phyloP scores from a whole-genome alignment of 2,888 invertebrate genomes.

The Celastrina argiolus region DNA sequence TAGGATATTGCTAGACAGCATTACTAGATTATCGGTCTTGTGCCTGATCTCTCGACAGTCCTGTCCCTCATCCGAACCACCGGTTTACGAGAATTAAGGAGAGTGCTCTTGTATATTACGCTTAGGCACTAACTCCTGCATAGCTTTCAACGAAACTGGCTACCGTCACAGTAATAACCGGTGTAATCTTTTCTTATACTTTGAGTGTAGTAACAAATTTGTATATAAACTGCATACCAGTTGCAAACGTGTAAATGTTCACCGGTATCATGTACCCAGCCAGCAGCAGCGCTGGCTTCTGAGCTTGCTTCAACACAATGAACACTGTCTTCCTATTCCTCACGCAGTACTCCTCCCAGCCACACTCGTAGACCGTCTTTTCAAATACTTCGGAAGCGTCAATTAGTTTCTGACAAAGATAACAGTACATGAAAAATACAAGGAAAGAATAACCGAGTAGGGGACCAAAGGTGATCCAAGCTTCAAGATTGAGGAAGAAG shows the following conservation, averaged over 20 bases:
- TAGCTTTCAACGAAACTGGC: no score
- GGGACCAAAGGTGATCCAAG: conserved; percentile 53
- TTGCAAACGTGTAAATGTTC: conserved; percentile 63
- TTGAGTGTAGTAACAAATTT: conserved; percentile 65
- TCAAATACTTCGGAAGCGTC: conserved; percentile 57
- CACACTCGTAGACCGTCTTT: conserved; percentile 56
- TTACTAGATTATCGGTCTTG: no score
- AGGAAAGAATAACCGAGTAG: conserved; percentile 53
- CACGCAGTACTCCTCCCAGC: conserved; percentile 60
- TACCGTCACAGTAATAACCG: no score
- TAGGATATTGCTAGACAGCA: no score
- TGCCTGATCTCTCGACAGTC: no score
- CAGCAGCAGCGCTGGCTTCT: conserved; percentile 51
- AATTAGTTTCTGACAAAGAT: conserved; percentile 55
- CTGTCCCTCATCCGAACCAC: no score
- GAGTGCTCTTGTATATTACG: no score
- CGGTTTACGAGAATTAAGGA: no score
- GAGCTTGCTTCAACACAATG: conserved; percentile 53
- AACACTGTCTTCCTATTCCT: conserved; percentile 47
- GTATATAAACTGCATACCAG: conserved; percentile 55
- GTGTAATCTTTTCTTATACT: conserved; percentile 35
- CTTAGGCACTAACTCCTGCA: no score
- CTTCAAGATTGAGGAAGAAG: conserved; percentile 50
- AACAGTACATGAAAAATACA: conserved; percentile 62
- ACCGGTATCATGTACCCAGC: conserved; percentile 65